Conservation (phyloP, 2,113 vertebrate genomes). For the Dipodomys merriami region DNA sequence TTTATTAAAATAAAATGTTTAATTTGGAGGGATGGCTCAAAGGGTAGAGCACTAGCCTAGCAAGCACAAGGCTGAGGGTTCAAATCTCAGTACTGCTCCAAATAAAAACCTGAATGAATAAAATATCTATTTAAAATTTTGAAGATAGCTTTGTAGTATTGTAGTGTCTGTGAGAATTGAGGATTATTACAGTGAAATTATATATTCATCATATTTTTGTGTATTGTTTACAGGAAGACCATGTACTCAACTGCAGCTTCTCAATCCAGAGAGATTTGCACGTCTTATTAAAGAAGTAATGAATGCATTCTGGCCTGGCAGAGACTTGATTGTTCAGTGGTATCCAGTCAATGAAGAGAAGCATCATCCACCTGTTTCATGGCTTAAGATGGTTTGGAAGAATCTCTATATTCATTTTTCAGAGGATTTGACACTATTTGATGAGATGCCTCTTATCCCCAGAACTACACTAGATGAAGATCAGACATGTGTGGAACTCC, state of each 20-base stretch:
- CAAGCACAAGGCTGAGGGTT: no score
- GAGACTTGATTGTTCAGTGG: slow-evolving; percentile 95
- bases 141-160: background rate
- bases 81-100: no score
- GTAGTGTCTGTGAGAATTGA: background rate
- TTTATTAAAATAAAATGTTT: background rate
- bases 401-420: slow-evolving; percentile 97
- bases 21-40: no score
- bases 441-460: slow-evolving; percentile 98
- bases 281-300: slow-evolving; percentile 96
- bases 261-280: slow-evolving; percentile 95
- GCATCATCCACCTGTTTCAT: slow-evolving; percentile 92
- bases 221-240: slow-evolving; percentile 91
- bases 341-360: slow-evolving; percentile 90
- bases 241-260: slow-evolving; percentile 95
- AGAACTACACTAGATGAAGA: slow-evolving; percentile 89
- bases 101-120: no score
- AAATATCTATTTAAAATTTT: background rate
- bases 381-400: slow-evolving; percentile 97
- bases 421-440: slow-evolving; percentile 94
- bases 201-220: slow-evolving; percentile 60
- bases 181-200: background rate
- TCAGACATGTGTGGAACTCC: slow-evolving; percentile 87
- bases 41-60: no score
- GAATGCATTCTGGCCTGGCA: slow-evolving; percentile 91